Evolutionary conservation across 1,140 invertebrate species (phyloP).

Genomic region (Campodea augens): DNA sequence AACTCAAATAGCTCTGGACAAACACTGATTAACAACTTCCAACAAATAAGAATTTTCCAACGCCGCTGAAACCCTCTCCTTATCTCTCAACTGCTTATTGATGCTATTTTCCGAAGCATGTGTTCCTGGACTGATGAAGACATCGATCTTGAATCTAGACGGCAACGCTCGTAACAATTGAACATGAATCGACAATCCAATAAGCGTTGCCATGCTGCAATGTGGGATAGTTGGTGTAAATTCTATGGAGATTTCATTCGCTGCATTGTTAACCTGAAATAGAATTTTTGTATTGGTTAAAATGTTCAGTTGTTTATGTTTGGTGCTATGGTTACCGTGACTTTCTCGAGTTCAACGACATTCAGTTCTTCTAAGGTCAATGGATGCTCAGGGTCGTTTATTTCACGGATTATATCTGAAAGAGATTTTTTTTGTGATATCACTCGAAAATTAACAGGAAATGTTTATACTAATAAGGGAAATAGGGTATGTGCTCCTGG

Average conservation of each 20-base stretch:
- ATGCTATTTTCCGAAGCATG: slow-evolving; percentile 80
- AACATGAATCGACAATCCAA: slow-evolving; percentile 71
- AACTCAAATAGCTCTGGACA: too few relatives aligned
- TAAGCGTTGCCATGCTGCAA: slow-evolving; percentile 97
- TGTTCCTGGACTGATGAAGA: slow-evolving; percentile 77
- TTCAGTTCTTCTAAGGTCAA: slow-evolving; percentile 86
- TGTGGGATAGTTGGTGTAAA: slow-evolving; percentile 99
- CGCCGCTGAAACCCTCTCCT: slow-evolving; percentile 92
- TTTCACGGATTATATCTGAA: slow-evolving; percentile 73
- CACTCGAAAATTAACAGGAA: slow-evolving; percentile 1
- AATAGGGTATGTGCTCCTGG: not conserved
- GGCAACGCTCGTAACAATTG: slow-evolving; percentile 77
- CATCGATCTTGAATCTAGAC: slow-evolving; percentile 65
- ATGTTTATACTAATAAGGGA: slow-evolving; percentile 4
- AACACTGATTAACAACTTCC: slow-evolving; percentile 86
- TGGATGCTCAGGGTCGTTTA: slow-evolving; percentile 98
- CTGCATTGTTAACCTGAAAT: slow-evolving; percentile 41
- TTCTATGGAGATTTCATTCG: slow-evolving; percentile 48
- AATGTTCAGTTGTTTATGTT: slow-evolving; percentile 4
- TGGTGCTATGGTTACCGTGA: slow-evolving; percentile 33
- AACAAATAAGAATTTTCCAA: slow-evolving; percentile 81
- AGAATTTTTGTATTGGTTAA: slow-evolving; percentile 8
- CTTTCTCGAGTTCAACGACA: slow-evolving; percentile 71
- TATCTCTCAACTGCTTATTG: slow-evolving; percentile 95
- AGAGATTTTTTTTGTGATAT: slow-evolving; percentile 12